phyloP scores from a whole-genome alignment of 2,113 vertebrate species.

The Alosa alosa region DNA sequence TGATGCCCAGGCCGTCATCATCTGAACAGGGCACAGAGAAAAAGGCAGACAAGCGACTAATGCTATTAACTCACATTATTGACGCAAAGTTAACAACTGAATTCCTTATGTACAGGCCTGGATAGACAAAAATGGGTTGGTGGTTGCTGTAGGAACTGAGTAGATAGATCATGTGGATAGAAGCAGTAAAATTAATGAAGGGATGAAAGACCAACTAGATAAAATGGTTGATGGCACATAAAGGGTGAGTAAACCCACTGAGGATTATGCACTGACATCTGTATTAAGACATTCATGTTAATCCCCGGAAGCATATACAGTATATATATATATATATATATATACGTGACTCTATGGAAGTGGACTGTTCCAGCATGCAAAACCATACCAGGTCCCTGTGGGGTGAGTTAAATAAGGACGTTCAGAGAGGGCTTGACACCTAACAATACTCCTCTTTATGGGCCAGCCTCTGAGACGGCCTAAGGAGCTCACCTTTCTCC shows the following conservation, averaged over 20 bases:
- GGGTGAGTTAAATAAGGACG: background rate
- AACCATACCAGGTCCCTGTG: constrained; percentile 4
- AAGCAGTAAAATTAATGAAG: background rate
- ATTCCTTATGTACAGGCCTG: background rate
- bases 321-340: too few relatives aligned
- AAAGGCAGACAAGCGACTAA: background rate
- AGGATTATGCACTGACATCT: too few relatives aligned
- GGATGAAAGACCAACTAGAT: background rate
- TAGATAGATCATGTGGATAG: too few relatives aligned
- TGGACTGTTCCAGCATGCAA: background rate
- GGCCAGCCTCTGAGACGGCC: background rate
- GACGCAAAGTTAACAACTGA: background rate
- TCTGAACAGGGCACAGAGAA: constrained; percentile 68
- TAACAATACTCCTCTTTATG: background rate
- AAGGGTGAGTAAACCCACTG: too few relatives aligned
- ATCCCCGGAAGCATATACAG: background rate
- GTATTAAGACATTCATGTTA: too few relatives aligned
- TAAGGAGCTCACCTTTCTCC: constrained; percentile 83
- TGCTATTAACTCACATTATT: background rate
- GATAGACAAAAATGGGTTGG: background rate
- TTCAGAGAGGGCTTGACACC: background rate
- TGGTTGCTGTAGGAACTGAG: background rate
- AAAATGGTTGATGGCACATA: background rate
- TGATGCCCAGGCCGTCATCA: constrained; percentile 95
- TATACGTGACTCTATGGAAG: background rate